phyloP scores from a whole-genome alignment of 2,888 invertebrate genomes.

The Hipparchia sbordonii region DNA sequence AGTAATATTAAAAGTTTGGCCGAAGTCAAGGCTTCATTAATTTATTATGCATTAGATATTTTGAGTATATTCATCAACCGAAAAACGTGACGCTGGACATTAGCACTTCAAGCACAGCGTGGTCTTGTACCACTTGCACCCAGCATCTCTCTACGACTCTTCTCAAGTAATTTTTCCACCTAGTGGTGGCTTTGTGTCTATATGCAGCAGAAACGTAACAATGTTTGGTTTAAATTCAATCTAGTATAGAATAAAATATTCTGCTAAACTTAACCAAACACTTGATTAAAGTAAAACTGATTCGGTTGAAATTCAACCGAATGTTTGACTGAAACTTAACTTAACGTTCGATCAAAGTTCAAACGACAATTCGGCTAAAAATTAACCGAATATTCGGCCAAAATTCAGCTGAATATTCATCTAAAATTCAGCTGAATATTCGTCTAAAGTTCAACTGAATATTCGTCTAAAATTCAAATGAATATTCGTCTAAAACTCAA shows the following conservation, averaged over 20 bases:
- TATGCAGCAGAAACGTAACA: too few species aligned
- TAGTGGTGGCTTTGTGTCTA: too few species aligned
- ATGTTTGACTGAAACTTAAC: too few species aligned
- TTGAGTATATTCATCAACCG: too few species aligned
- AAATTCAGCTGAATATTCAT: not conserved
- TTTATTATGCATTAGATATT: too few species aligned
- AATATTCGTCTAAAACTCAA: not conserved
- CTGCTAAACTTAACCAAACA: not conserved
- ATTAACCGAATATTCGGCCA: not conserved
- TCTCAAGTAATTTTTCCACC: too few species aligned
- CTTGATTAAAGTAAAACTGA: not conserved
- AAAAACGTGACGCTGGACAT: too few species aligned
- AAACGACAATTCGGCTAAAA: not conserved
- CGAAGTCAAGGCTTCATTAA: too few species aligned
- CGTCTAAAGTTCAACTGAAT: not conserved
- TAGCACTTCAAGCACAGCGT: too few species aligned
- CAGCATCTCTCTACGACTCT: too few species aligned
- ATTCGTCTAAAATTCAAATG: not conserved
- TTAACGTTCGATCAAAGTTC: not conserved
- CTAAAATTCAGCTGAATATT: not conserved
- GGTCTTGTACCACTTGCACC: too few species aligned
- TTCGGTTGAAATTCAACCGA: not conserved
- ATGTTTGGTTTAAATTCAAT: not conserved
- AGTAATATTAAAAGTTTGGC: conserved; percentile 35
- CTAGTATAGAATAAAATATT: not conserved